Conservation (phyloP, 1,140 invertebrate species). For the Sitodiplosis mosellana region DNA sequence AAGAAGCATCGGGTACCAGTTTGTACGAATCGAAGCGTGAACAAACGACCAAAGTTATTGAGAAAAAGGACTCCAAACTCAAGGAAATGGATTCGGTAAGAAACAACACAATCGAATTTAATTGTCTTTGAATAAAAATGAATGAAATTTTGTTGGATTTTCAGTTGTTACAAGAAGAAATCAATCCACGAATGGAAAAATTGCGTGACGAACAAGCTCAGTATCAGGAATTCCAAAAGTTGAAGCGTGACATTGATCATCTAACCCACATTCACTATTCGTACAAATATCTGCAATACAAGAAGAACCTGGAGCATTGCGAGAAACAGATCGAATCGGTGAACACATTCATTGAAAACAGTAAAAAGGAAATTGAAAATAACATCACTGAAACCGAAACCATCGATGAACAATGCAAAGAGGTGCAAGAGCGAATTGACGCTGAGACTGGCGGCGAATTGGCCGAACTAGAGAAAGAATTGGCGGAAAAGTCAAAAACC, state of each 20-base stretch:
- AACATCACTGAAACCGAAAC: constrained; percentile 32
- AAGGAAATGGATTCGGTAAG: constrained; percentile 67
- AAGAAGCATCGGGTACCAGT: constrained; percentile 96
- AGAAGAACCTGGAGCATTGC: constrained; percentile 11
- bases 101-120: too few species aligned
- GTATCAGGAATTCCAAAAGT: constrained; percentile 78
- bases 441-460: constrained; percentile 44
- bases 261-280: constrained; percentile 38
- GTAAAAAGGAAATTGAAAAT: constrained; percentile 29
- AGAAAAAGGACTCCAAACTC: constrained; percentile 86
- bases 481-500: constrained; percentile 43
- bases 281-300: constrained; percentile 14
- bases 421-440: constrained; percentile 37
- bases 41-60: constrained; percentile 68
- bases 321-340: constrained; percentile 15
- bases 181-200: constrained; percentile 71
- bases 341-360: constrained; percentile 12
- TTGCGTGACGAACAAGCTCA: constrained; percentile 68
- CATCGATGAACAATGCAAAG: constrained; percentile 31
- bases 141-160: too few species aligned
- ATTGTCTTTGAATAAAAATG: too few species aligned
- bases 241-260: constrained; percentile 72
- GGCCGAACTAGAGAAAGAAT: constrained; percentile 39
- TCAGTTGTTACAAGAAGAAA: constrained; percentile 75
- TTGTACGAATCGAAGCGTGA: constrained; percentile 94